Evolutionary conservation across 2,888 invertebrate genomes (phyloP), one percentile per base, ranked within the genome.

Genomic region (Pseudeuparius sepicola): DNA sequence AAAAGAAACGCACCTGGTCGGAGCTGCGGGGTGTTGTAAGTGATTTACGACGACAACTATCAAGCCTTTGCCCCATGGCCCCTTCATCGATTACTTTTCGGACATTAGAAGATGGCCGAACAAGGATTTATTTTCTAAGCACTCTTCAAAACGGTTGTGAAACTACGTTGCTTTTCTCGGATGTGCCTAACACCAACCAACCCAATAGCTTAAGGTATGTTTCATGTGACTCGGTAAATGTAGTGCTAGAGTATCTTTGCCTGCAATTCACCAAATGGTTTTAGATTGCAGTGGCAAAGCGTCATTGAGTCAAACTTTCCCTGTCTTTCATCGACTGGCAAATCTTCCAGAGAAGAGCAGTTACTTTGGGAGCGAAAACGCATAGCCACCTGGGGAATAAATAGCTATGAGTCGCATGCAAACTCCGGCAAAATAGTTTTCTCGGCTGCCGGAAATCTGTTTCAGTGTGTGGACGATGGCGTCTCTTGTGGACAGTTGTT

Each of bases 341-440:
- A 65, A 24, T 75, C 79, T 69, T 87, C 88, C 0, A 70, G 85
- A 18, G 94, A 94, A 57, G 92, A 93, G 57, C 89, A 92, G 58
- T 61, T 96, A 32, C 67, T 92, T 40, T 81, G 89, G 70, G 96
- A 96, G 60, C 65, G 96, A 14, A 92, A 93, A 63, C 71, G 96
- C 34, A 73, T 92, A 24, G 83, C 90, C 0, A 85, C 86, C 0
- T 89, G 87, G 81, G 92, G 96, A 13, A 93, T 96, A 36, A 90
- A 90, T 1, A 86, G 88, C 0, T 96, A 93, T 54, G 90, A 93
- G 59, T 68, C 92, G 32, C 86, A 92, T 51, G 71, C 75, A 17
- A 70, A 69, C 4, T 78, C 81, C 14, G 90, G 90, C 14, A 78
- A 84, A 52, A 78, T 96, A 48, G 78, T 94, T 38, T 94, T 94